Conservation (phyloP, 2,888 invertebrate genomes). For the Leptopilina myrica region DNA sequence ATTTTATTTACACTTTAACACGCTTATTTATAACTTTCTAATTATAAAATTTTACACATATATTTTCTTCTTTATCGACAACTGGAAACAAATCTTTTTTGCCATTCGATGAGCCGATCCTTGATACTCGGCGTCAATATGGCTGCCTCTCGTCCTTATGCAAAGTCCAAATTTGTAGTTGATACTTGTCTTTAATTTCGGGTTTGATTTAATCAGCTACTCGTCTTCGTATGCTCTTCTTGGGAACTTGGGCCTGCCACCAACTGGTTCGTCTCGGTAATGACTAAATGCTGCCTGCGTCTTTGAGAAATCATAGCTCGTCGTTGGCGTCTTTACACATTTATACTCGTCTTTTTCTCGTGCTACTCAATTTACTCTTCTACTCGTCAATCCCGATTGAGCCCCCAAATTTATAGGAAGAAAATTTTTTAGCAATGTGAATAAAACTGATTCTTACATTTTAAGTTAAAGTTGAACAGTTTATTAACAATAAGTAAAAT, state of each 20-base stretch:
- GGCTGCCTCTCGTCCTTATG: background rate
- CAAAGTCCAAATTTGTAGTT: background rate
- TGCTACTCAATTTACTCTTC: too few relatives aligned
- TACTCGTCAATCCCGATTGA: too few relatives aligned
- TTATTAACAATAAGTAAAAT: too few relatives aligned
- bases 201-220: background rate
- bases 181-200: background rate
- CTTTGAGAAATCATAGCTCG: too few relatives aligned
- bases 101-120: background rate
- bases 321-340: too few relatives aligned
- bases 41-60: background rate
- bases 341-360: too few relatives aligned
- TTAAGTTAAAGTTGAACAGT: too few relatives aligned
- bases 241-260: background rate
- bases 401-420: too few relatives aligned
- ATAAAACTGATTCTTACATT: too few relatives aligned
- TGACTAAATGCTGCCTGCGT: too few relatives aligned
- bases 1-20: background rate
- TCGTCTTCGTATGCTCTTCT: slow-evolving; percentile 1
- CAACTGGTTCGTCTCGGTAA: too few relatives aligned
- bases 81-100: background rate
- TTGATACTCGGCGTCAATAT: background rate
- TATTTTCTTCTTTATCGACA: background rate
- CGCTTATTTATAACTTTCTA: background rate
- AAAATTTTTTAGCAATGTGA: too few relatives aligned